phyloP scores from a whole-genome alignment of 1,140 invertebrate genomes.

The Drosophila grimshawi region DNA sequence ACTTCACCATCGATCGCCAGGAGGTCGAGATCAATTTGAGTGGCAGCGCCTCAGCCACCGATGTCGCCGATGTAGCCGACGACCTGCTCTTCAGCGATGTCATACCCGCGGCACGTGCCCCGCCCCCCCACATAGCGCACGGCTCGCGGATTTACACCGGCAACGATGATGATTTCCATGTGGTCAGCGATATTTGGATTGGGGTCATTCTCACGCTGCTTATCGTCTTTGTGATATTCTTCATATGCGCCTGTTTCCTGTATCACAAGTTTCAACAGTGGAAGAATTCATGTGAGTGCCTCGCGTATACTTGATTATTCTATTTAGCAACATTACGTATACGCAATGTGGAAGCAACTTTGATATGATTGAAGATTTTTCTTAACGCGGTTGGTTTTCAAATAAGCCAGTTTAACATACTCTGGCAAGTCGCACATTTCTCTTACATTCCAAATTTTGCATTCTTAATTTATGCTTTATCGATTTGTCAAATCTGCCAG shows the following conservation, averaged over 20 bases:
- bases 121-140: constrained; percentile 58
- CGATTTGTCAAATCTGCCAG: too few relatives aligned
- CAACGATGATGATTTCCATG: constrained; percentile 78
- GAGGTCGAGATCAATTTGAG: constrained; percentile 75
- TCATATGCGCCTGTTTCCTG: constrained; percentile 87
- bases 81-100: constrained; percentile 63
- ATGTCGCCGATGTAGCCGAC: constrained; percentile 63
- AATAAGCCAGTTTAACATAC: too few relatives aligned
- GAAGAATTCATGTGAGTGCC: constrained; percentile 87
- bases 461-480: too few relatives aligned
- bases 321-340: constrained; percentile 21
- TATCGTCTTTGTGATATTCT: constrained; percentile 87
- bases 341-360: constrained; percentile 12
- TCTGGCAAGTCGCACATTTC: too few relatives aligned
- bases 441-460: too few relatives aligned
- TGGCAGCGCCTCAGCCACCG: constrained; percentile 58
- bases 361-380: not conserved
- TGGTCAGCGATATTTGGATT: constrained; percentile 87
- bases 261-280: constrained; percentile 89
- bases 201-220: constrained; percentile 87
- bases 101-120: constrained; percentile 57
- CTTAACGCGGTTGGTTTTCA: too few relatives aligned
- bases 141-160: constrained; percentile 66
- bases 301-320: constrained; percentile 53
- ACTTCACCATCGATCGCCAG: constrained; percentile 77